These are phyloP conservation scores for Atethmia centrago DNA, from an alignment of 2,888 invertebrate species.

Conservation along the genomic window DNA sequence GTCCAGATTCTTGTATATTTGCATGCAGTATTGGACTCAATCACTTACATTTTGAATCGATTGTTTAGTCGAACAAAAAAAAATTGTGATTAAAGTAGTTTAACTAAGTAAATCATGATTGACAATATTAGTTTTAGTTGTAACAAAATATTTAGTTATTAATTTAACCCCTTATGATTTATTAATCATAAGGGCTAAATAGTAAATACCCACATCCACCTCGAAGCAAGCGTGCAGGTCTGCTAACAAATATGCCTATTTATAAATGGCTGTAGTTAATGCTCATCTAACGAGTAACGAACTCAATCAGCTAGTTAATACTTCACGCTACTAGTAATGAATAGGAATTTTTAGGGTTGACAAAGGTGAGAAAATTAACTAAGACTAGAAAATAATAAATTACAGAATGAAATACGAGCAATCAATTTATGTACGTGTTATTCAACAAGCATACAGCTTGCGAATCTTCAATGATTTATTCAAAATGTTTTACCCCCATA, in stretches of 20 bases:
- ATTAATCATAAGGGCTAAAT: too few relatives aligned
- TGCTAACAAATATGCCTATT: conserved; percentile 11
- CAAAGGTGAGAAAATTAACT: background rate
- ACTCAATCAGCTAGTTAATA: conserved; percentile 11
- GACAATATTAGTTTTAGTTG: too few relatives aligned
- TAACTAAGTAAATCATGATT: too few relatives aligned
- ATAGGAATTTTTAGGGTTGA: background rate
- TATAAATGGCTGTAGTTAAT: conserved; percentile 6
- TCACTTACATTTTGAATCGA: too few relatives aligned
- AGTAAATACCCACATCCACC: background rate
- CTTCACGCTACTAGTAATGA: background rate
- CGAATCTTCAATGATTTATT: background rate
- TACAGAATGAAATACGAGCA: background rate
- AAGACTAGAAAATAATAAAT: background rate
- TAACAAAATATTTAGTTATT: too few relatives aligned
- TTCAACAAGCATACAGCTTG: background rate
- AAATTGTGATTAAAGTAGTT: too few relatives aligned
- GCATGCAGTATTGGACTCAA: too few relatives aligned
- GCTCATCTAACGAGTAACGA: background rate
- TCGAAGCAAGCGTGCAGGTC: background rate
- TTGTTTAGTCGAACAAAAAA: too few relatives aligned
- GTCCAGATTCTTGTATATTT: too few relatives aligned
- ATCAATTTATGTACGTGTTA: background rate
- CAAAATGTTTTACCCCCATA: too few relatives aligned
- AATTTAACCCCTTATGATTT: background rate